Base-by-base conservation (phyloP, 2,797 vertebrate genomes). In the Tolypeutes matacus region DNA sequence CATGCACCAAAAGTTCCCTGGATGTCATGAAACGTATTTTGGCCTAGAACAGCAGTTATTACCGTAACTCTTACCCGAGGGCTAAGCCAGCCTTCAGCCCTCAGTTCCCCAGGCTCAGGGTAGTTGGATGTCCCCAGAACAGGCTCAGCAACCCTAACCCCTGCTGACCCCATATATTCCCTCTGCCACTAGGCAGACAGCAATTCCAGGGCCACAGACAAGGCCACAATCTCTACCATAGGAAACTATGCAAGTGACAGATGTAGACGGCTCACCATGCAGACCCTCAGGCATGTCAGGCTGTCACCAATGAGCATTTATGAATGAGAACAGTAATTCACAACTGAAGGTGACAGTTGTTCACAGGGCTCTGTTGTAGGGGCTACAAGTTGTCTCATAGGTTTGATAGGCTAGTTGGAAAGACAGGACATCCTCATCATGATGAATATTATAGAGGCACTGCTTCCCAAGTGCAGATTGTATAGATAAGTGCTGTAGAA, bases 1-100 rank as follows among this genome's bases (percentile, higher is more conserved):
- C 93, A 85, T 87, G 76, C 18, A 70, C 86, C 77, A 53, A 90
- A 95, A 89, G 46, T 51, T 93, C 76, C 64, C 5, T 80, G 60
- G 83, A 77, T 60, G 42, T 70, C 91, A 83, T n/a, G 73, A 29
- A 90, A 80, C 83, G 64, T 87, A 67, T 93, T 91, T 88, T 89
- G 94, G 64, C 53, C 83, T 49, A 53, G 75, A 92, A 83, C 4
- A 78, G 53, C 42, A 86, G 51, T 91, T 91, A 84, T 85, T 91
- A 93, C 75, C 4, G 1, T 78, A 95, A 93, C 34, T 88, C 94
- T 90, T 67, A 92, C 83, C 78, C 77, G 46, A 73, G 85, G 31
- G n/a, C 60, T 3, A 60, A 77, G 72, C 87, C 39, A 72, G 84
- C 39, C 53, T 80, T 67, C 58, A 56, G 69, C 29, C 51, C 46